Conservation (phyloP, 1,140 invertebrate genomes). For the Brachystomella parvula region DNA sequence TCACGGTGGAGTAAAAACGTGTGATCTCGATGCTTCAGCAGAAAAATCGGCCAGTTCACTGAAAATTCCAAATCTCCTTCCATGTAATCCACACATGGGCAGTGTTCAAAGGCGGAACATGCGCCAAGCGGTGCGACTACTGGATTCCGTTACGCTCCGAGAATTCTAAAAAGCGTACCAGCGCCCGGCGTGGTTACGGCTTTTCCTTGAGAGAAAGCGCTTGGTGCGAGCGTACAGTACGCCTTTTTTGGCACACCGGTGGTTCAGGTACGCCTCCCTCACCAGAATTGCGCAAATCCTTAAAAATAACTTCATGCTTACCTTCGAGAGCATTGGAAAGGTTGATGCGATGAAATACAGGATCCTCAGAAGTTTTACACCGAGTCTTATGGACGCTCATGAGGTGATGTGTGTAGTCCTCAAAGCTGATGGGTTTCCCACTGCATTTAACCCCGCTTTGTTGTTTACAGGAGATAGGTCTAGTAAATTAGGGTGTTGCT, state of each 20-base stretch:
- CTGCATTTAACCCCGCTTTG: background rate
- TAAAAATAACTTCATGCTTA: background rate
- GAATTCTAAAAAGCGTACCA: too few species aligned
- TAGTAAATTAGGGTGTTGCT: too few species aligned
- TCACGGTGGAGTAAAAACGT: background rate
- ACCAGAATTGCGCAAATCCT: too few species aligned
- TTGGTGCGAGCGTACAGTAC: too few species aligned
- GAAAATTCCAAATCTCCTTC: background rate
- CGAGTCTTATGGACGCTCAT: conserved; percentile 7
- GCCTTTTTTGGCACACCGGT: too few species aligned
- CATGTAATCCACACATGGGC: too few species aligned
- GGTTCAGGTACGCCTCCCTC: too few species aligned
- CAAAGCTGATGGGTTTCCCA: background rate
- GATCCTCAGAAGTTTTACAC: background rate
- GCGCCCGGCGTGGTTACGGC: too few species aligned
- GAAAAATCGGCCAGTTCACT: conserved; percentile 5
- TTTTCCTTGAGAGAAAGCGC: too few species aligned
- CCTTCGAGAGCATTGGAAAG: conserved; percentile 2
- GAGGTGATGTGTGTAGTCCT: background rate
- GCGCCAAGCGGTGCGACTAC: too few species aligned
- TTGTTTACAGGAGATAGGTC: background rate
- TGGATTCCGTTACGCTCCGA: too few species aligned
- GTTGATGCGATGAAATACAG: background rate
- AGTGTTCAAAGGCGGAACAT: too few species aligned
- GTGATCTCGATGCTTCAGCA: background rate